Base-by-base conservation (phyloP, 2,888 invertebrate genomes). In the Cephalotes varians region DNA sequence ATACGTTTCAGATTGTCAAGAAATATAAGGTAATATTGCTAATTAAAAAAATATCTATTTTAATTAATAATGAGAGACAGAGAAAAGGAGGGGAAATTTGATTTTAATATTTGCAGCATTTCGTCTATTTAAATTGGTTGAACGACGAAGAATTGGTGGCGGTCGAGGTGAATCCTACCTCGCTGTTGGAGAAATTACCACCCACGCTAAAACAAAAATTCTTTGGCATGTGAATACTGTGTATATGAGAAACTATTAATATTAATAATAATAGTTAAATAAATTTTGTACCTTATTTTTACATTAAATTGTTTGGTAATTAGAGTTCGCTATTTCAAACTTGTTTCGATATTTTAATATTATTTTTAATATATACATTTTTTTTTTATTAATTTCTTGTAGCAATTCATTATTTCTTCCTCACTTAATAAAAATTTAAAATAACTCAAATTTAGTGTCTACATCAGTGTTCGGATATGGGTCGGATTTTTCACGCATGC, bases 101-200 rank as follows among this genome's bases (percentile, higher is more conserved):
- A 51, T 69, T 73, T 21, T 83, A 77, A 88, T 92, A 86, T 90
- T 95, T 95, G 4, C 95, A 98, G 98, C 97, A 97, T 93, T 95
- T 98, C 90, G 96, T 97, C 9, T 96, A 97, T 87, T 95, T 98
- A 85, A 96, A 96, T 84, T 96, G 97, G 95, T 91, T 98, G 15
- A 95, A 95, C 47, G 94, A 95, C 1, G 96, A 96, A 84, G 98
- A 98, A 95, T 95, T 98, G 89, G 96, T 98, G 6, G 96, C 96
- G 1, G 96, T 98, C 40, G 98, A 98, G 94, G 96, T 97, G 1
- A 96, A 96, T 90, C 97, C 97, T 0, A 95, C 96, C 67, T 96
- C 96, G 81, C 95, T 98, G 58, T 95, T 96, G 9, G 96, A 97
- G 69, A 96, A 97, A 90, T 94, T 98, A 79, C 98, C 98, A 15